These are phyloP conservation scores for Tauraco erythrolophus DNA, from an alignment of 2,113 vertebrate species.

Conservation along the genomic window DNA sequence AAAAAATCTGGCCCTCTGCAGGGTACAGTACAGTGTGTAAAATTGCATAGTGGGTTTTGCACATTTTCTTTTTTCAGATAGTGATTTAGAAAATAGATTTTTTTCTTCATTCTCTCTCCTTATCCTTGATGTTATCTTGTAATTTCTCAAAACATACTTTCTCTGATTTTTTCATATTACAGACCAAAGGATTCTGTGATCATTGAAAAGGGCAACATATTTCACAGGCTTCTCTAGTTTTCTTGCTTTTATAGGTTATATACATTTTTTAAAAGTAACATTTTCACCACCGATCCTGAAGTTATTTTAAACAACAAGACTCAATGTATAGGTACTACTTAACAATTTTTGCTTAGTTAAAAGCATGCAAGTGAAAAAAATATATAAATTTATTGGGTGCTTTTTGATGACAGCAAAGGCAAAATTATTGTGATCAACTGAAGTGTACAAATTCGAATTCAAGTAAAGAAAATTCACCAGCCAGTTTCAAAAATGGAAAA, in stretches of 20 bases:
- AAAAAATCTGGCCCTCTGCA: not conserved
- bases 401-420: not conserved
- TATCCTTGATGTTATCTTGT: not conserved
- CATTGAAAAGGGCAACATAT: not conserved
- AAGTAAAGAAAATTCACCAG: not conserved
- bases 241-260: not conserved
- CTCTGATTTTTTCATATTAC: not conserved
- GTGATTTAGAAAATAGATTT: not conserved
- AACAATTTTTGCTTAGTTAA: not conserved
- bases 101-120: not conserved
- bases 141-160: not conserved
- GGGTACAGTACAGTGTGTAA: not conserved
- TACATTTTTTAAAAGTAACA: not conserved
- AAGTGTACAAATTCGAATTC: not conserved
- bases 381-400: not conserved
- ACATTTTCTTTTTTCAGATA: not conserved
- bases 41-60: not conserved
- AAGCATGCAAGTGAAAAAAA: not conserved
- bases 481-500: not conserved
- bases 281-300: not conserved
- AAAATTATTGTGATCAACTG: not conserved
- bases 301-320: not conserved
- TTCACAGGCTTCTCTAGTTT: not conserved
- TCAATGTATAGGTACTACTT: not conserved
- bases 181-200: not conserved